Conservation (phyloP, 2,888 invertebrate genomes). For the Linyphia triangularis region DNA sequence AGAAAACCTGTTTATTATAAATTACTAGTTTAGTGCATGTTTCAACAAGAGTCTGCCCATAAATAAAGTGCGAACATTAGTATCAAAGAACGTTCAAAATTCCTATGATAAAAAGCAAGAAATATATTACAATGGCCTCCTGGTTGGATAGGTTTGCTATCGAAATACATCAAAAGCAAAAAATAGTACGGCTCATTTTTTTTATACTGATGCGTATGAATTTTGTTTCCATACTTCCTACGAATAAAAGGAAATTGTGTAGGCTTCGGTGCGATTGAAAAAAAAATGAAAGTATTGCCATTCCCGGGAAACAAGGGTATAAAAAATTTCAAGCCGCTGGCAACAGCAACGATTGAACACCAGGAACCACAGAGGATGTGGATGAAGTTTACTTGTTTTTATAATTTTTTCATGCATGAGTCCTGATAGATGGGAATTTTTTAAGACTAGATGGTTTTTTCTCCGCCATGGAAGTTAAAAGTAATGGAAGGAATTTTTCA, state of each 20-base stretch:
- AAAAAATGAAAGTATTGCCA: constrained; percentile 31
- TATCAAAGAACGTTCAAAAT: neutral
- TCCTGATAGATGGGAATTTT: neutral
- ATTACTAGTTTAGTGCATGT: neutral
- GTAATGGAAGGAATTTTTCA: constrained; percentile 14
- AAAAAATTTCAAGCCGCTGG: constrained; percentile 1
- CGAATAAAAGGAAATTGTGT: constrained; percentile 38
- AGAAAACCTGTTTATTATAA: neutral
- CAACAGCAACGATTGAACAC: constrained; percentile 37
- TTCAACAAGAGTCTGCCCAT: neutral
- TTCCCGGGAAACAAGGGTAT: constrained; percentile 11
- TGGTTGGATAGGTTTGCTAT: constrained; percentile 4
- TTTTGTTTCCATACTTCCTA: neutral
- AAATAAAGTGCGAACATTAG: constrained; percentile 3
- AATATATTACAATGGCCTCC: neutral
- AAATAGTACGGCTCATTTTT: neutral
- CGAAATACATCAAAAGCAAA: constrained; percentile 14
- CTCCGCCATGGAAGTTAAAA: neutral
- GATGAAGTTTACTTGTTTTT: neutral
- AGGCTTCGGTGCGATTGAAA: neutral
- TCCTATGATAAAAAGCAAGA: neutral
- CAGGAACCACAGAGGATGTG: constrained; percentile 16
- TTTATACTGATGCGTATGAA: neutral
- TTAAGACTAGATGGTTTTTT: neutral
- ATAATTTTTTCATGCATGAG: neutral